Evolutionary conservation across 2,888 invertebrate genomes (phyloP), one percentile per base, ranked within the genome.

Genomic region (Diaperis boleti): DNA sequence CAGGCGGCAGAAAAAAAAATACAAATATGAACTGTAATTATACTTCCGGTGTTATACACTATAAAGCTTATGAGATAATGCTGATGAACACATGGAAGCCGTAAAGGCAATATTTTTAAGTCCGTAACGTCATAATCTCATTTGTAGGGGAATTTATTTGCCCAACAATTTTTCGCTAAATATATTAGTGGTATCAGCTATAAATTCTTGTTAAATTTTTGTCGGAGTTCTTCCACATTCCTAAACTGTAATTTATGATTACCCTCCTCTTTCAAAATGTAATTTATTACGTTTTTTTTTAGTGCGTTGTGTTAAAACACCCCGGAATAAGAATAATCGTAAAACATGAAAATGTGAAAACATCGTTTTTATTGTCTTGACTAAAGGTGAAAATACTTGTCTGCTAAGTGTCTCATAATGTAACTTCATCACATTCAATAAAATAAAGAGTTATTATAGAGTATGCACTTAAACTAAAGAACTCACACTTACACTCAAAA

Each of bases 201-300:
- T 54, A 54, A 54, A 54, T 54, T 42, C 54, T 54, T 54, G 54
- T 54, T 54, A 54, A 41, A 26, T 54, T 54, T 54, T 54, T 54
- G 15, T 41, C 29, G 17, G 33, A 13, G 26, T 18, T 44, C 26
- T 41, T 41, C 18, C 42, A 8, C 10, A 8, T 15, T 37, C 8
- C 41, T n/a, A 15, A 45, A 45, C 3, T 41, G 18, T 33, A 41
- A 54, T 54, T 54, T 54, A 54, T 42, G 41, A 42, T 35, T 18
- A 37, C 50, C 20, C 15, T 22, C 10, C 11, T 20, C 5, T 50
- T 14, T 50, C 50, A 35, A 33, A 33, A 33, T 33, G 1, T 10
- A 4, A 33, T 33, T 33, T 33, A 33, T 33, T 13, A 5, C 22
- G 22, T 22, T 22, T 22, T 22, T 33, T 26, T 26, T 2, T 26